These are phyloP conservation scores for Hyperoplus lanceolatus DNA, from an alignment of 2,797 vertebrate species.

Conservation along the genomic window DNA sequence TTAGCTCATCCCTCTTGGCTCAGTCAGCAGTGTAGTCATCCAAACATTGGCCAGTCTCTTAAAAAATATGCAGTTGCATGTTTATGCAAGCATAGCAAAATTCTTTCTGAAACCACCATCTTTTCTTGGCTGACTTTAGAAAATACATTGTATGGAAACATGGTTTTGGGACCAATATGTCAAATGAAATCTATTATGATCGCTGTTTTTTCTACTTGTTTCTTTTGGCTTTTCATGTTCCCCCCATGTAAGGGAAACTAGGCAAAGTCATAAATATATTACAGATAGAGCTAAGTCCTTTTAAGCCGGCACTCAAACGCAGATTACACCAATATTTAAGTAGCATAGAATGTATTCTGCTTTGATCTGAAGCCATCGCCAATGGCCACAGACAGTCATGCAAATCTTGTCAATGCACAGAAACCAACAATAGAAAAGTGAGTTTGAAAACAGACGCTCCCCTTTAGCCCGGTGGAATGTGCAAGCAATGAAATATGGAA, in stretches of 20 bases:
- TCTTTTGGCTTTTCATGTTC: conserved; percentile 15
- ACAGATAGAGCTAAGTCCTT: neutral
- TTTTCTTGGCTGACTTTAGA: conserved; percentile 47
- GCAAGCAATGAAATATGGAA: conserved; percentile 75
- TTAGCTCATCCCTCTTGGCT: conserved; percentile 61
- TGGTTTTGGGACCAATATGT: conserved; percentile 43
- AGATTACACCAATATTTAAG: conserved; percentile 22
- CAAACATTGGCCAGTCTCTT: conserved; percentile 46
- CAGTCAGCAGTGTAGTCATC: conserved; percentile 57
- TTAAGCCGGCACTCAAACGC: conserved; percentile 6
- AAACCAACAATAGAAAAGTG: conserved; percentile 49
- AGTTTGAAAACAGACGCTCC: conserved; percentile 59
- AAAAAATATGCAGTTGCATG: conserved; percentile 65
- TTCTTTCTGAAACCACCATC: conserved; percentile 69
- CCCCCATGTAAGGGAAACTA: conserved; percentile 12
- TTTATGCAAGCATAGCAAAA: conserved; percentile 58
- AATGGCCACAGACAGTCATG: conserved; percentile 30
- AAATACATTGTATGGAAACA: conserved; percentile 57
- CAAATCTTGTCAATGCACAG: conserved; percentile 47
- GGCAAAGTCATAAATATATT: conserved; percentile 4
- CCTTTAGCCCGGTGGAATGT: conserved; percentile 72
- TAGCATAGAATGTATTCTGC: neutral
- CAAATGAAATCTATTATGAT: conserved; percentile 33
- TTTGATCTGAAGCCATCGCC: conserved; percentile 45
- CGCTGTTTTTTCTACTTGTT: conserved; percentile 37